Evolutionary conservation across 1,140 invertebrate species (phyloP).

Genomic region (Bombyx mandarina): DNA sequence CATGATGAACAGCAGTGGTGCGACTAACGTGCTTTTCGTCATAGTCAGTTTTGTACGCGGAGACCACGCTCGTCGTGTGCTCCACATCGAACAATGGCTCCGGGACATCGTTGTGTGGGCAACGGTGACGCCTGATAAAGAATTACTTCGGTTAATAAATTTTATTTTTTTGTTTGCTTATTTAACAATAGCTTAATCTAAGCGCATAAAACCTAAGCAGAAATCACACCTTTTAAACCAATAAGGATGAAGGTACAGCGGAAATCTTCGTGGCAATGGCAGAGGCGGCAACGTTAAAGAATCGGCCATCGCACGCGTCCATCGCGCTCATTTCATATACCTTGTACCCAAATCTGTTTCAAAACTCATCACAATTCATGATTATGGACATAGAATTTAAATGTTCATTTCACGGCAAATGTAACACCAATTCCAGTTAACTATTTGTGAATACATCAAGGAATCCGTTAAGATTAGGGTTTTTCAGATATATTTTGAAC

Average conservation of each 20-base stretch:
- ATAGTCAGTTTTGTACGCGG: constrained; percentile 77
- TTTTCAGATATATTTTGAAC: too few relatives aligned
- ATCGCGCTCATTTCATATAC: constrained; percentile 28
- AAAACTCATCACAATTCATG: too few relatives aligned
- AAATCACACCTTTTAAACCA: constrained; percentile 42
- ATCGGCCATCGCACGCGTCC: constrained; percentile 52
- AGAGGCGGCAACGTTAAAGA: constrained; percentile 50
- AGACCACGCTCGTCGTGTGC: constrained; percentile 71
- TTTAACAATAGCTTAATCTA: not conserved
- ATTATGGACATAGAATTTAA: too few relatives aligned
- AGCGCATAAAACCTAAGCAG: not conserved
- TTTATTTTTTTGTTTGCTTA: not conserved
- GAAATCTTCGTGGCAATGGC: constrained; percentile 37
- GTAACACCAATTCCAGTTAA: too few relatives aligned
- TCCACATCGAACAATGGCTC: constrained; percentile 73
- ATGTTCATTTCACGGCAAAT: too few relatives aligned
- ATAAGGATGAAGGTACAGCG: constrained; percentile 51
- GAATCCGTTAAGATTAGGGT: too few relatives aligned
- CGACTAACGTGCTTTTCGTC: constrained; percentile 75
- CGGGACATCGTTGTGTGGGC: constrained; percentile 74
- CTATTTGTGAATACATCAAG: too few relatives aligned
- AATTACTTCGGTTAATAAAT: constrained; percentile 10
- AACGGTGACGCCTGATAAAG: constrained; percentile 73
- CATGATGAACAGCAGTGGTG: constrained; percentile 66
- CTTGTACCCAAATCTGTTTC: too few relatives aligned